A percentile compares a stretch with the other conserved stretches of the same genome.
Conservation (phyloP, 2,113 vertebrate genomes). For the Hippocampus mohnikei region DNA sequence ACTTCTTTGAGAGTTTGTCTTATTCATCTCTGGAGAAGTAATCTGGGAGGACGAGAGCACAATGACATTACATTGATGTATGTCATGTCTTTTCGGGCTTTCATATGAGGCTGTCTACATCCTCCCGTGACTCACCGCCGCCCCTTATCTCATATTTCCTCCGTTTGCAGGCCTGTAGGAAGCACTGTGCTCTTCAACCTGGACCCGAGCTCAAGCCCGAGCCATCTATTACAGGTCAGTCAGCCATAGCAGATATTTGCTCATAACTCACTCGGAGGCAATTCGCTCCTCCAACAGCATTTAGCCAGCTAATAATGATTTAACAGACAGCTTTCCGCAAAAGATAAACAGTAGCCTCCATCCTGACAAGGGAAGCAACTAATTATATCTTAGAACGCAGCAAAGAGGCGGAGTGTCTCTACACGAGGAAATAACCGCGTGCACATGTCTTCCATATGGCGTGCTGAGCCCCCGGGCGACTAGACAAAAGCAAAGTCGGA, state of each 20-base stretch:
- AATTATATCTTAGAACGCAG: constrained; percentile 47
- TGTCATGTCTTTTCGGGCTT: constrained; percentile 39
- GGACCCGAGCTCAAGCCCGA: constrained; percentile 32
- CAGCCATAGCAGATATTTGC: constrained; percentile 50
- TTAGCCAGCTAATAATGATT: constrained; percentile 61
- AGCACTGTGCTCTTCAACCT: constrained; percentile 58
- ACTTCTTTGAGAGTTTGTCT: constrained; percentile 7
- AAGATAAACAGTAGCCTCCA: constrained; percentile 51
- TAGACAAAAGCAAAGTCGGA: constrained; percentile 13
- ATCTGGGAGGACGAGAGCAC: constrained; percentile 31
- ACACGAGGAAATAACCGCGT: constrained; percentile 34
- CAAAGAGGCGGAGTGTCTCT: constrained; percentile 28
- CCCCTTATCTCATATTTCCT: constrained; percentile 55
- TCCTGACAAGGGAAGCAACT: constrained; percentile 51
- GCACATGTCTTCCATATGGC: constrained; percentile 56
- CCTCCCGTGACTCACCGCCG: constrained; percentile 59
- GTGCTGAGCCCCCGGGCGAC: constrained; percentile 19
- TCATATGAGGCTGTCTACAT: constrained; percentile 47
- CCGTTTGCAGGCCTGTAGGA: constrained; percentile 48
- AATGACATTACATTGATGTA: constrained; percentile 42
- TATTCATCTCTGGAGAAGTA: constrained; percentile 28
- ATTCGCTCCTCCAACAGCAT: constrained; percentile 50
- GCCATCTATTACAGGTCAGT: constrained; percentile 56
- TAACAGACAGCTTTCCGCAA: constrained; percentile 45
- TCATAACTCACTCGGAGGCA: constrained; percentile 56